Evolutionary conservation across 2,113 vertebrate species (phyloP), one percentile per base, ranked within the genome.

Genomic region (Siniperca chuatsi): DNA sequence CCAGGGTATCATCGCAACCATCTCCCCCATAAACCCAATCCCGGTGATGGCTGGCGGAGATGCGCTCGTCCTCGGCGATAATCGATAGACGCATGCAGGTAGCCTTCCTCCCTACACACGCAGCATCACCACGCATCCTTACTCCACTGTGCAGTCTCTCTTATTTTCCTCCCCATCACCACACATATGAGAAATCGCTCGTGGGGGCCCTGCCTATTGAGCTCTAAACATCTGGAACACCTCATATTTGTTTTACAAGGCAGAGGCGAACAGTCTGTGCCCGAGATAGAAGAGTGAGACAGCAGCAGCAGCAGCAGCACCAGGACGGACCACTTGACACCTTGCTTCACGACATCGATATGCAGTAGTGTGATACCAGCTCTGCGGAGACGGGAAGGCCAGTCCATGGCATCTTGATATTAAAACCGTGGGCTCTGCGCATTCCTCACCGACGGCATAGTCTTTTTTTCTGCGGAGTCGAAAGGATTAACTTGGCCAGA

Each of bases 351-450:
- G 90, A 93, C 91, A 92, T 93, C 86, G 91, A 94, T 87, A 95
- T 94, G 93, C 94, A 92, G 93, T 95, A 93, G 93, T 90, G 94
- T 93, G 92, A 93, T 92, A 85, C 60, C 93, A 90, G 93, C 95
- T 94, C 92, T 95, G 93, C 93, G 93, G 93, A 96, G 92, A 95
- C 94, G 79, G 84, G 85, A 91, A 94, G 93, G 93, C 93, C 95
- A 92, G 87, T 95, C 94, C 93, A 93, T 94, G 95, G 94, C 93
- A 94, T 92, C 92, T 90, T 92, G 92, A 92, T 90, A 88, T 92
- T 88, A 92, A 87, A 91, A 91, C 89, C 80, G 88, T 78, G 89
- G 88, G 89, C 91, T 96, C 84, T 94, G 93, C 93, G 90, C 90
- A 91, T 93, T 92, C 86, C 90, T 92, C 87, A 78, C 87, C 86